phyloP scores from a whole-genome alignment of 2,797 vertebrate species.

The Botia kubotai region DNA sequence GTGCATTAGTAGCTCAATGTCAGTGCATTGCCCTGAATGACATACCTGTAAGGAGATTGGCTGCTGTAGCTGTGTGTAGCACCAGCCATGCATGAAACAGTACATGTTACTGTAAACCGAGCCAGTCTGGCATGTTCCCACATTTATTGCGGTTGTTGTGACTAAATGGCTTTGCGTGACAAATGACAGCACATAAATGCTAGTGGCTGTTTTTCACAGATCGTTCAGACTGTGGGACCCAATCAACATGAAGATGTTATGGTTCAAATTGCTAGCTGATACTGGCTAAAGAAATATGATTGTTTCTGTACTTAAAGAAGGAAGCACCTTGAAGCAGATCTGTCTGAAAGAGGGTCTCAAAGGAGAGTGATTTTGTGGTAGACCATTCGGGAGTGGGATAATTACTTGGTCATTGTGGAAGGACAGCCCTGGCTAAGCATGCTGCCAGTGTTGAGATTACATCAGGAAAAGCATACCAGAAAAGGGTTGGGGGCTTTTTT shows the following conservation, averaged over 20 bases:
- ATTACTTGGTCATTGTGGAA: conserved; percentile 30
- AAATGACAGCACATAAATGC: not conserved
- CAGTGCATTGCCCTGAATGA: not conserved
- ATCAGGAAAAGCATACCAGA: conserved; percentile 58
- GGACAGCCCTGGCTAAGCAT: conserved; percentile 4
- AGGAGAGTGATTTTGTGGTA: conserved; percentile 26
- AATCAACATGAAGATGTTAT: not conserved
- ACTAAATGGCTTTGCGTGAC: not conserved
- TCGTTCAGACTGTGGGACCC: not conserved
- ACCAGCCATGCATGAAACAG: not conserved
- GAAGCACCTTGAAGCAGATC: not conserved
- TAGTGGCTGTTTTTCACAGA: not conserved
- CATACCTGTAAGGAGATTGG: not conserved
- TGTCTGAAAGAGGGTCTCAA: conserved; percentile 31
- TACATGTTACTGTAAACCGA: conserved; percentile 7
- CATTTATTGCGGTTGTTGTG: not conserved
- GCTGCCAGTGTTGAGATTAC: conserved; percentile 54
- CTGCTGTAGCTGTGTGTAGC: too few species aligned
- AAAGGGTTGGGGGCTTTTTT: conserved; percentile 51
- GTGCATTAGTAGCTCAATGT: not conserved
- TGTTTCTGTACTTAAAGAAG: not conserved
- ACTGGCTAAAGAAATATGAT: conserved; percentile 9
- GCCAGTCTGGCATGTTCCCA: not conserved
- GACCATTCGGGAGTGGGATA: conserved; percentile 19
- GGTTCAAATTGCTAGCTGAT: not conserved